Conservation (phyloP, 2,888 invertebrate species). For the Spisula solida region DNA sequence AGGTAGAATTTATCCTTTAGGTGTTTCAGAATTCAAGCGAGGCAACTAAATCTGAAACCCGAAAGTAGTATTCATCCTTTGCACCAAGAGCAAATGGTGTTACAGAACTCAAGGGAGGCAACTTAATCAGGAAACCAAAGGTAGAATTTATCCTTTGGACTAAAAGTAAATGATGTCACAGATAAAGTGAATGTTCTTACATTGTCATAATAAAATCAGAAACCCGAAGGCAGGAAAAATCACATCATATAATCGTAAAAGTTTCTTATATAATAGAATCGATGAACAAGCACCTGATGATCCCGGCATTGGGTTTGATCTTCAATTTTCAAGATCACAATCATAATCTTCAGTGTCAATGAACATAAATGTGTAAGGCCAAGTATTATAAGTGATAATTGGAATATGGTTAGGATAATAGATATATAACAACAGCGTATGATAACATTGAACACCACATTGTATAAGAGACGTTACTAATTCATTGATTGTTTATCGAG, state of each 20-base stretch:
- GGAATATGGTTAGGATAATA: background rate
- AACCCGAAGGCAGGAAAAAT: background rate
- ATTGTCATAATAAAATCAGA: background rate
- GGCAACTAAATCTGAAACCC: background rate
- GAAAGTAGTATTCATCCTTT: background rate
- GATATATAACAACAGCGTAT: background rate
- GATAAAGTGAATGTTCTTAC: background rate
- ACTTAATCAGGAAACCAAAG: background rate
- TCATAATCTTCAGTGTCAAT: background rate
- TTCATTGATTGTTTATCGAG: background rate
- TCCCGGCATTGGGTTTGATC: background rate
- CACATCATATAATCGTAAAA: background rate
- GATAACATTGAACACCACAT: background rate
- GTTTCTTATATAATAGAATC: background rate
- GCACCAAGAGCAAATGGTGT: background rate
- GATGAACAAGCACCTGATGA: background rate
- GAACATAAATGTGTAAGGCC: background rate
- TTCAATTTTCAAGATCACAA: background rate
- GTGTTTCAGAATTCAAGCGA: background rate
- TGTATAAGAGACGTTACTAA: background rate
- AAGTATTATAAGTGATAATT: background rate
- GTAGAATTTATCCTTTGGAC: background rate
- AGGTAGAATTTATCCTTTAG: background rate
- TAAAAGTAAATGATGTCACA: no score
- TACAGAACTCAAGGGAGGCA: background rate